Base-by-base conservation (phyloP, 2,888 invertebrate species). In the Chaetogeoica ovagalla region DNA sequence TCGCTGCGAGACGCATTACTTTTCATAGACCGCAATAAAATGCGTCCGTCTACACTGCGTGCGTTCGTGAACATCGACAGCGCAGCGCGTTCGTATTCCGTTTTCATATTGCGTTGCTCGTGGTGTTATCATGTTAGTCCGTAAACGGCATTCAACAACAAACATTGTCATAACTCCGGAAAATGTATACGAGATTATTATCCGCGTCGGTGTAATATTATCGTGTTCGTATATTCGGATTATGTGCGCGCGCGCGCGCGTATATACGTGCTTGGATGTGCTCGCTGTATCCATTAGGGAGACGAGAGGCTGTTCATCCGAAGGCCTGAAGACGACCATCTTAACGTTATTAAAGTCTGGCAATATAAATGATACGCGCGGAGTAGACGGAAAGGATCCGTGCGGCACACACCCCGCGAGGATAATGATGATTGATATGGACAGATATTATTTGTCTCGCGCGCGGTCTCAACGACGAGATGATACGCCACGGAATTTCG, bases 381-480 rank as follows among this genome's bases (percentile, higher is more conserved):
- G 15, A 11, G 2, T 66, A 2, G 43, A 37, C 17, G n/a, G 11
- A 37, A 9, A 21, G 55, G 59, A n/a, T 39, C 23, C 63, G 39
- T 39, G 70, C 63, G 63, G 79, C 79, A 79, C 39, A 55, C 63
- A 71, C 30, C 30, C 30, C 30, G 55, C 39, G 70, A 23, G 63
- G 70, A 55, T 71, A 79, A 79, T 79, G 79, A 79, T 79, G 79
- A 79, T 79, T 79, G 79, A 79, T 79, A 71, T 39, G 65, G 79
- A 79, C 79, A 63, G 79, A 79, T 71, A 79, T 79, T 79, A 79
- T 79, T 79, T 79, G 79, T 79, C 79, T 63, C 70, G n/a, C 30
- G 69, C 9, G 30, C 37, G 70, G 23, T 71, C 30, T 55, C 79
- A 11, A 71, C 77, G 30, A 71, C 77, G 30, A 30, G 30, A 30